These are phyloP conservation scores for Halesus radiatus DNA, from an alignment of 1,140 invertebrate species.

Conservation along the genomic window DNA sequence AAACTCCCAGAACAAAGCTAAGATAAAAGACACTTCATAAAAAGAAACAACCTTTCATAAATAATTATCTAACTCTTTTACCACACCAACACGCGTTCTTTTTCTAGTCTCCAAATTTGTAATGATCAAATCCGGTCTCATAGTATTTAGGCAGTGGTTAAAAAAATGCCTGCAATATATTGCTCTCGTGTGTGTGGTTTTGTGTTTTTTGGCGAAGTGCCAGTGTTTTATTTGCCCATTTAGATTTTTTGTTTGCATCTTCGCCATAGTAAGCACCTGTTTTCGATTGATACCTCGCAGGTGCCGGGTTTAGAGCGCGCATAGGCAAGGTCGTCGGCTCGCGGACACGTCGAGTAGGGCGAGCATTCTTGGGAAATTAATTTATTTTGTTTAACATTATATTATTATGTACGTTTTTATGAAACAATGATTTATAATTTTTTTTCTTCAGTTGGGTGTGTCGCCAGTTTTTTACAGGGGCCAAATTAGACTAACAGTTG, in stretches of 20 bases:
- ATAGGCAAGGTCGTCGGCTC: constrained; percentile 44
- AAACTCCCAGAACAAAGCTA: neutral
- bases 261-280: constrained; percentile 35
- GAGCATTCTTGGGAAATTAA: constrained; percentile 25
- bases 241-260: neutral
- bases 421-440: too few relatives aligned
- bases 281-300: constrained; percentile 11
- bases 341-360: constrained; percentile 5
- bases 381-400: constrained; percentile 8
- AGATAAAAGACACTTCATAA: neutral
- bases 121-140: too few relatives aligned
- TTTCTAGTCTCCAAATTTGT: too few relatives aligned
- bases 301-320: constrained; percentile 25
- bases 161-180: too few relatives aligned
- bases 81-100: too few relatives aligned
- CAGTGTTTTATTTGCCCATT: neutral
- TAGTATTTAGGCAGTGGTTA: too few relatives aligned
- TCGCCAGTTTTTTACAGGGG: too few relatives aligned
- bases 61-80: too few relatives aligned
- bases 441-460: too few relatives aligned
- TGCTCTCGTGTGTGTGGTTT: neutral
- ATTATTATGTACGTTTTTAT: neutral
- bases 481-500: too few relatives aligned
- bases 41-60: neutral
- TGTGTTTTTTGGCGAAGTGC: constrained; percentile 5